Conservation (phyloP, 2,888 invertebrate species). For the Vanessa cardui region DNA sequence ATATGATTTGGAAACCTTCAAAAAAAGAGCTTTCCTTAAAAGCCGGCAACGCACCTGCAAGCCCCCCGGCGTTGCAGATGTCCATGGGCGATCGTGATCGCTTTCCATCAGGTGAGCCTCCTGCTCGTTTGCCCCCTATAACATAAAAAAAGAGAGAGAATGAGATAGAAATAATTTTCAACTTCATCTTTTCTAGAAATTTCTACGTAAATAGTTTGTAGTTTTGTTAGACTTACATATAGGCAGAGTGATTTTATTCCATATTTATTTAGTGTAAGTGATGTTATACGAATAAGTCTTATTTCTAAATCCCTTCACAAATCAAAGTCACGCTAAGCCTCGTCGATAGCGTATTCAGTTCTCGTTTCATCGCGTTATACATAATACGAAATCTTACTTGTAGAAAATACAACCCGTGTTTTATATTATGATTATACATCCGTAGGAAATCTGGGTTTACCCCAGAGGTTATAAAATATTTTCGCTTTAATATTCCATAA, state of each 20-base stretch:
- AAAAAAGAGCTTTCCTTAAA: no score
- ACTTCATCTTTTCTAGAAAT: no score
- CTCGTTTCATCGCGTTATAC: constrained; percentile 36
- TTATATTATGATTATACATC: constrained; percentile 25
- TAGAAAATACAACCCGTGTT: constrained; percentile 29
- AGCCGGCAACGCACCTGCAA: no score
- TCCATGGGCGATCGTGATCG: no score
- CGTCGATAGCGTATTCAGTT: constrained; percentile 37
- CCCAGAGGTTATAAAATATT: constrained; percentile 30
- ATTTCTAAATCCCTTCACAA: constrained; percentile 20
- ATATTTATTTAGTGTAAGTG: neutral
- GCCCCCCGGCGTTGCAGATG: no score
- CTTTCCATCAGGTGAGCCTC: no score
- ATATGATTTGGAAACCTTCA: no score
- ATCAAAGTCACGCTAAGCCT: constrained; percentile 23
- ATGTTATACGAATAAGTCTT: neutral
- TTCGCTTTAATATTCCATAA: constrained; percentile 8
- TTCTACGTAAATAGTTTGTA: no score
- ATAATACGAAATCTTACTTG: constrained; percentile 30
- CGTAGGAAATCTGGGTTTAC: constrained; percentile 32
- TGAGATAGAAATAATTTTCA: no score
- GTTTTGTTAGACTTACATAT: no score
- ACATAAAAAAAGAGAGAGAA: no score
- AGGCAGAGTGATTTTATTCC: neutral
- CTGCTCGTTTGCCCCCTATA: no score